Evolutionary conservation across 2,113 vertebrate species (phyloP).

Genomic region (Oncorhynchus mykiss): DNA sequence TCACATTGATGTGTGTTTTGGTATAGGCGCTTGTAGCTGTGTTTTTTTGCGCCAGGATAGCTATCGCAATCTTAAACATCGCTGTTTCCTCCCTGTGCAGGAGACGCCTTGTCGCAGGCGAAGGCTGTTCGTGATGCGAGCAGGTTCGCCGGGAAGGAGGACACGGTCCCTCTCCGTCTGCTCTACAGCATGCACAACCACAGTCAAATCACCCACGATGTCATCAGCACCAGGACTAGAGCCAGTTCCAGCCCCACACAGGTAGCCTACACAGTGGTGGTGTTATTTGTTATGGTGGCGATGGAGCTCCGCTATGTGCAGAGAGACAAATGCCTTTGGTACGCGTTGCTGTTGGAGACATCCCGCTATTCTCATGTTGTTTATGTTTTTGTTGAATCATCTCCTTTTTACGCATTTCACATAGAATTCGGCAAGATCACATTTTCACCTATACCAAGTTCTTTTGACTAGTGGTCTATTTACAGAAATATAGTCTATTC

Average conservation of each 20-base stretch:
- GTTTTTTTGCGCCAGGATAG: not conserved
- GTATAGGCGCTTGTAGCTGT: not conserved
- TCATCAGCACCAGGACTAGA: constrained; percentile 81
- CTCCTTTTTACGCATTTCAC: not conserved
- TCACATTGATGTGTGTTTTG: not conserved
- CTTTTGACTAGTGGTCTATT: too few species aligned
- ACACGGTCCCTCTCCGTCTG: constrained; percentile 85
- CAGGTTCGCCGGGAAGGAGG: constrained; percentile 79
- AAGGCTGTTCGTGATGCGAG: constrained; percentile 75
- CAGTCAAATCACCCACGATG: constrained; percentile 75
- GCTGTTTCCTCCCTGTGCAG: constrained; percentile 63
- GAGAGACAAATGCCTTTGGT: constrained; percentile 22
- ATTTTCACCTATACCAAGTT: too few species aligned
- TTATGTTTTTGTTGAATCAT: constrained; percentile 43
- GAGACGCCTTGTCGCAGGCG: constrained; percentile 74
- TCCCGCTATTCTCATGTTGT: constrained; percentile 33
- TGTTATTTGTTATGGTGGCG: not conserved
- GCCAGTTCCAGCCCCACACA: constrained; percentile 64
- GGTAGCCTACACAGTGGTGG: constrained; percentile 66
- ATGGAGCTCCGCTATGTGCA: not conserved
- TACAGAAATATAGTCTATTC: too few species aligned
- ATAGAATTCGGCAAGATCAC: too few species aligned
- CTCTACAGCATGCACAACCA: constrained; percentile 75
- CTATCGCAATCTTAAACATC: constrained; percentile 21
- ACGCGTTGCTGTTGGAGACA: constrained; percentile 39